Evolutionary conservation across 64 coral and sea anemone species (phyloP).

Genomic region (Porites lutea): DNA sequence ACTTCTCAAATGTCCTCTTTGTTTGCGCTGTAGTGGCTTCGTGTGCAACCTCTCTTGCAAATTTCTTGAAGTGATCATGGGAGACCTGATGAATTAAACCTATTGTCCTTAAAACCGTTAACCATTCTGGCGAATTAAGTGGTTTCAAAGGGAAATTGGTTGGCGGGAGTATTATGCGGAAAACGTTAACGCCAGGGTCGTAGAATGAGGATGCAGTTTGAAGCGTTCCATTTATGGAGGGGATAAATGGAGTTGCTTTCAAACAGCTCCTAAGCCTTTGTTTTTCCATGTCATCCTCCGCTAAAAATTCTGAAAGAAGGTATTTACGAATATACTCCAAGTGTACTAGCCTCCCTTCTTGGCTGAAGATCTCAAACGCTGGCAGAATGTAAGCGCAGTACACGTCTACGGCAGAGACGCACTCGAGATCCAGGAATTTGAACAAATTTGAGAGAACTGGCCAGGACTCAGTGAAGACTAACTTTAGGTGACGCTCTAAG

Average conservation of each 20-base stretch:
- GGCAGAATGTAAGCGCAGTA: constrained; percentile 24
- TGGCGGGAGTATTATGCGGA: constrained; percentile 11
- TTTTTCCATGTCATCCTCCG: background rate
- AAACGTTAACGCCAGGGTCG: constrained; percentile 24
- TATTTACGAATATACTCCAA: background rate
- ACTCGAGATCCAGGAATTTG: background rate
- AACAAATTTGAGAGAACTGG: background rate
- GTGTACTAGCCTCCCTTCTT: background rate
- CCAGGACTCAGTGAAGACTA: background rate
- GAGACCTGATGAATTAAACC: constrained; percentile 31
- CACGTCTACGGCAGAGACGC: constrained; percentile 5
- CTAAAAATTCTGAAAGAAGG: background rate
- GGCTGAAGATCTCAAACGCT: constrained; percentile 1
- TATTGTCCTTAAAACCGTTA: constrained; percentile 5
- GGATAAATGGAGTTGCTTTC: background rate
- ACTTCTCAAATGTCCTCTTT: constrained; percentile 33
- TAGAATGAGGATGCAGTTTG: constrained; percentile 25
- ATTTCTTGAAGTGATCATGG: constrained; percentile 1
- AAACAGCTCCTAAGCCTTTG: background rate
- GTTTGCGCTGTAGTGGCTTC: background rate
- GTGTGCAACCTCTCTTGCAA: constrained; percentile 10
- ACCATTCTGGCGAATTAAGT: constrained; percentile 9
- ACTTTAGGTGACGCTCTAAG: background rate
- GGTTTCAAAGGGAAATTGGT: constrained; percentile 2
- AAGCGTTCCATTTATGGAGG: background rate